phyloP scores from a whole-genome alignment of 2,113 vertebrate genomes.

The Anseranas semipalmata region DNA sequence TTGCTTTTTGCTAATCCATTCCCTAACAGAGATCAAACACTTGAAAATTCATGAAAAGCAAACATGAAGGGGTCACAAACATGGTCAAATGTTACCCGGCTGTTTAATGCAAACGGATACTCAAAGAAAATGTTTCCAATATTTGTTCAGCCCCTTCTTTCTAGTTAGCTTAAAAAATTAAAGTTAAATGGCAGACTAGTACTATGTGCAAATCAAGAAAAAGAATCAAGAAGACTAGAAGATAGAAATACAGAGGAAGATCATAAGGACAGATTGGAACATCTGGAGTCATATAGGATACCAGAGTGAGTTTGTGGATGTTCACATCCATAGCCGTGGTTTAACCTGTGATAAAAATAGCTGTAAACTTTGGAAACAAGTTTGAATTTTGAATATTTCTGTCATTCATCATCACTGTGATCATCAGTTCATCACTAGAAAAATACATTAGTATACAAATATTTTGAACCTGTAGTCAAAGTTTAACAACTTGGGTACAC shows the following conservation, averaged over 20 bases:
- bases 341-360: neutral
- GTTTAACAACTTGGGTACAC: neutral
- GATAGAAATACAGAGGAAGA: slow-evolving; percentile 3
- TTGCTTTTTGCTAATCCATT: slow-evolving; percentile 70
- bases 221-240: slow-evolving; percentile 18
- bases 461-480: neutral
- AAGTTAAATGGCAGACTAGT: slow-evolving; percentile 66
- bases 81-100: slow-evolving; percentile 68
- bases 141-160: slow-evolving; percentile 64
- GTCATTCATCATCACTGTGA: neutral
- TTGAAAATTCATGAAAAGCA: slow-evolving; percentile 73
- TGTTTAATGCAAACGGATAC: slow-evolving; percentile 70
- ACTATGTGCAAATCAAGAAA: slow-evolving; percentile 57
- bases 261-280: neutral
- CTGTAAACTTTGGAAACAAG: neutral
- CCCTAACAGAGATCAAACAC: slow-evolving; percentile 68
- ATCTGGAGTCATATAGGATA: neutral
- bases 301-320: neutral
- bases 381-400: neutral
- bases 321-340: neutral
- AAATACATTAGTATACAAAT: neutral
- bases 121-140: slow-evolving; percentile 66
- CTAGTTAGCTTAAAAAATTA: slow-evolving; percentile 70
- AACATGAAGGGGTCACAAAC: slow-evolving; percentile 67
- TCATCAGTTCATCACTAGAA: neutral